These are phyloP conservation scores for Protonemura montana DNA, from an alignment of 2,888 invertebrate genomes.

Conservation along the genomic window DNA sequence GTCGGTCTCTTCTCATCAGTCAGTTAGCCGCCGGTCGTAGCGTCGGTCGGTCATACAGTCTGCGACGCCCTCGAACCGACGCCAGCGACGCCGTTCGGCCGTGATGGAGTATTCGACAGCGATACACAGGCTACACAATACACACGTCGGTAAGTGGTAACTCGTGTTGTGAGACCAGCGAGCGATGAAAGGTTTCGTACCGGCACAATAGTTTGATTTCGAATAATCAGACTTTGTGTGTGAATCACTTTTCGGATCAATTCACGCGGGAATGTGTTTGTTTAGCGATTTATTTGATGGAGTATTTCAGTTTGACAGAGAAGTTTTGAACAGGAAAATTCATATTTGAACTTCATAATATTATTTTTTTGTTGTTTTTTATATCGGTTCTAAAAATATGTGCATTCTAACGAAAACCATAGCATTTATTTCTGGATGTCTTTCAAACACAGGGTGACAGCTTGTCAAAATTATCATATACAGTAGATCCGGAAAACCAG, in stretches of 20 bases:
- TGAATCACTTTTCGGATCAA: not conserved
- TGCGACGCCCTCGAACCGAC: not conserved
- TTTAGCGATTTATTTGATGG: not conserved
- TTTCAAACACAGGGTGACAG: not conserved
- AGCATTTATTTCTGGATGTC: too few species aligned
- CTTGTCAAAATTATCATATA: not conserved
- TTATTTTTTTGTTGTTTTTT: not conserved
- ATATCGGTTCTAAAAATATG: not conserved
- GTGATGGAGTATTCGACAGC: conserved; percentile 1
- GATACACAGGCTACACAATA: not conserved
- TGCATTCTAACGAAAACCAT: too few species aligned
- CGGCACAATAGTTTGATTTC: not conserved
- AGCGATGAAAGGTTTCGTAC: not conserved
- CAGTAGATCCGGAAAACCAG: not conserved
- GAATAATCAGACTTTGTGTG: not conserved
- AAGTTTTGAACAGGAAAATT: not conserved
- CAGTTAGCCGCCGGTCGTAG: not conserved
- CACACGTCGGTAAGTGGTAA: not conserved
- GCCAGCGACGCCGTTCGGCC: not conserved
- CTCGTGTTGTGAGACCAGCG: not conserved
- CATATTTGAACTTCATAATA: not conserved
- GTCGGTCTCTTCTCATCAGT: not conserved
- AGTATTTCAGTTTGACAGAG: not conserved
- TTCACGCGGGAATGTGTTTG: not conserved
- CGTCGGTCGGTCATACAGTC: not conserved